Base-by-base conservation (phyloP, 2,888 invertebrate species). In the Lasius platythorax region DNA sequence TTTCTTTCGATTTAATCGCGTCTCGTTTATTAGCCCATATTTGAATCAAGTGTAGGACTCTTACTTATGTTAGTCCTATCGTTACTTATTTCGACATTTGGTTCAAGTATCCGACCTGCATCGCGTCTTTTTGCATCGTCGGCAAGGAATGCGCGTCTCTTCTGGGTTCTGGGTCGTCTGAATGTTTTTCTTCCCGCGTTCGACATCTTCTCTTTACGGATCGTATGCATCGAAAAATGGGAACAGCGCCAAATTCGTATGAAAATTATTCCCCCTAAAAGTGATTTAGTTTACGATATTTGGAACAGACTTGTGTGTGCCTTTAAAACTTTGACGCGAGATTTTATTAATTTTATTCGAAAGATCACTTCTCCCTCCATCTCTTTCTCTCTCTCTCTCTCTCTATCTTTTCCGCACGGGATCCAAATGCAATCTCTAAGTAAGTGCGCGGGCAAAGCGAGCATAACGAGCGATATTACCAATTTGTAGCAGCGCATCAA, bases 401-500 rank as follows among this genome's bases (percentile, higher is more conserved):
- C 6, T 2, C n/a, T n/a, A n/a, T 8, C n/a, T n/a, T n/a, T 8
- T 53, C 5, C 40, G 40, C n/a, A 30, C 67, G 12, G 4, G 67
- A 53, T 67, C n/a, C 15, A 9, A 9, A 40, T n/a, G 30, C 28
- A 67, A 68, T 68, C 58, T 68, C 43, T 12, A 3, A 40, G n/a
- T 40, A 40, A 40, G 37, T 12, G 37, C 18, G 37, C 18, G 8
- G 11, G 67, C 18, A 67, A 43, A 28, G 56, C 30, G 40, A 67
- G n/a, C 61, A 18, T 46, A 70, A 61, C 56, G 56, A 67, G 11
- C 67, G 46, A 63, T 70, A 79, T 68, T 68, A 79, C 23, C 23
- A 61, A 68, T 78, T 58, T 68, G 23, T 33, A 58, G 12, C 12
- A 40, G 58, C 23, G 50, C 40, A 43, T 67, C 53, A 78, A 68